A percentile compares a stretch with the other conserved stretches of the same genome.
These are phyloP conservation scores for Myiozetetes cayanensis DNA, from an alignment of 2,113 vertebrate species.

Conservation along the genomic window DNA sequence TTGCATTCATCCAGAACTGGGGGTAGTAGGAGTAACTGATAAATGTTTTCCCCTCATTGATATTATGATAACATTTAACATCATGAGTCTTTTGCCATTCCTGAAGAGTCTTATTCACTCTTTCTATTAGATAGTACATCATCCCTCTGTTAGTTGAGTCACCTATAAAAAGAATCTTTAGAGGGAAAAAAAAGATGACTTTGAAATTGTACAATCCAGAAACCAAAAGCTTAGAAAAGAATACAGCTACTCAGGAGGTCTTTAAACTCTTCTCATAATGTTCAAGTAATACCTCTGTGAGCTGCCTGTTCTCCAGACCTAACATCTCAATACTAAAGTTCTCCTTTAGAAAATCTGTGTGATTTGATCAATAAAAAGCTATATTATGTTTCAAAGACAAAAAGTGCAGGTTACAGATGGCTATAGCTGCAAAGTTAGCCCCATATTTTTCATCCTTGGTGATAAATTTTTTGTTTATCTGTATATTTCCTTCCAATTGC, in stretches of 20 bases:
- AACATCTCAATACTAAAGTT: not conserved
- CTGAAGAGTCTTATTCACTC: conserved; percentile 87
- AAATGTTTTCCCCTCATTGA: conserved; percentile 84
- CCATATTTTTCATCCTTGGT: not conserved
- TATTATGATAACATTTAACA: conserved; percentile 81
- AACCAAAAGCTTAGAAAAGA: not conserved
- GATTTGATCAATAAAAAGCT: not conserved
- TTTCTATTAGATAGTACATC: conserved; percentile 95
- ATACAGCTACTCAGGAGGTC: not conserved
- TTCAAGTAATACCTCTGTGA: not conserved
- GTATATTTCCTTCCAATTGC: not conserved
- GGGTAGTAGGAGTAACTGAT: conserved; percentile 94
- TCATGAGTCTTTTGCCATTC: conserved; percentile 91
- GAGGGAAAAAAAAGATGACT: conserved; percentile 20
- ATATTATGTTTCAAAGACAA: not conserved
- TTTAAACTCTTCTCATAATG: not conserved
- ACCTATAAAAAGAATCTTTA: conserved; percentile 91
- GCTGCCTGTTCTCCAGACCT: not conserved
- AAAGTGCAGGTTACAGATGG: not conserved
- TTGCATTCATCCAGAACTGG: conserved; percentile 88
- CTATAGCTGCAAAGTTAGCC: not conserved
- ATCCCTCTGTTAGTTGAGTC: conserved; percentile 97
- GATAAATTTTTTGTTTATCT: not conserved
- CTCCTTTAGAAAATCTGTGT: not conserved
- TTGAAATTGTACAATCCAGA: not conserved